Base-by-base conservation (phyloP, 2,888 invertebrate genomes). In the Epirrhoe alternata region DNA sequence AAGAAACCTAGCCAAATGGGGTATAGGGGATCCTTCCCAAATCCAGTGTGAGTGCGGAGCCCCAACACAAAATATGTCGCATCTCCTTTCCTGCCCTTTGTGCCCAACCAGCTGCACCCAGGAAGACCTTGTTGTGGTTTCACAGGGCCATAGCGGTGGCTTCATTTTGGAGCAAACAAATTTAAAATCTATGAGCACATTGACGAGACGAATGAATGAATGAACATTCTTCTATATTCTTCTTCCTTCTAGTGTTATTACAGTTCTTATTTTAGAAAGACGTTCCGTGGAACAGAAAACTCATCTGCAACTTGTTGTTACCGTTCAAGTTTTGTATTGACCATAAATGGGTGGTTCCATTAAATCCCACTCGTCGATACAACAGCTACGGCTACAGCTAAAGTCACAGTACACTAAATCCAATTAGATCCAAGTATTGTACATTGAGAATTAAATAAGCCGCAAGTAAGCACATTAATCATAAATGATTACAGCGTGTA, bases 401-500 rank as follows among this genome's bases (percentile, higher is more conserved):
- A 71, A 80, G 72, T 77, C 74, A 74, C 79, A 79, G 78, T 75
- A 76, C 75, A 79, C 82, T 82, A 78, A 83, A 79, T 77, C 81
- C 82, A 83, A 86, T 87, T 84, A 86, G 85, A 81, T 74, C 77
- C 78, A 81, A 78, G 78, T 80, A 78, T 83, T 82, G 80, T 78
- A 81, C 78, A 78, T 81, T 82, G 76, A 80, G 80, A 80, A 81
- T 83, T 84, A 80, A 69, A 83, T 81, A 77, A 77, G 74, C 78
- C 79, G 79, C 77, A 77, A 84, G 81, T 77, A 77, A 84, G 80
- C 86, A 86, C 84, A 87, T 87, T 84, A 84, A 87, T 88, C 87
- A 87, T 86, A 84, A 85, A 85, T 83, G 76, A 82, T 84, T 84
- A 86, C 83, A 79, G 81, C 78, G 64, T 79, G 76, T 77, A 78